Evolutionary conservation across 2,113 vertebrate species (phyloP), one percentile per base, ranked within the genome.

Genomic region (Indicator indicator): DNA sequence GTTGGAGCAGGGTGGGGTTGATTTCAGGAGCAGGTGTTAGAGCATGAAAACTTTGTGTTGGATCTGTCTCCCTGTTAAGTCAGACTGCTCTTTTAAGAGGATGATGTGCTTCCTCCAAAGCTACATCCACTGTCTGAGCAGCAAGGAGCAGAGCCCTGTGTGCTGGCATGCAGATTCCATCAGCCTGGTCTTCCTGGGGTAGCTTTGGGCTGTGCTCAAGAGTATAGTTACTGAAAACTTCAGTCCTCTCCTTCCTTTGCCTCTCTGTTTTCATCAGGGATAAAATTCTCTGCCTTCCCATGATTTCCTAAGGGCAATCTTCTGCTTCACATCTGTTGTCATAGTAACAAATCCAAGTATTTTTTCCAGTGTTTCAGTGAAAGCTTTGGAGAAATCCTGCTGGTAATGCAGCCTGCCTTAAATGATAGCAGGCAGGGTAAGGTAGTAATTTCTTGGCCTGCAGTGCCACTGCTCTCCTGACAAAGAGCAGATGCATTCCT

Each of bases 401-500:
- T 76, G 76, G 81, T 90, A 86, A 46, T 82, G 67, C 77, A 84
- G 40, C 77, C 86, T 89, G 77, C 83, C 46, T 72, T 72, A 40
- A 90, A 86, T 82, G 78, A 62, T 52, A 69, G 83, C 86, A 86
- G 67, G 6, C 65, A 83, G 76, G 9, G 27, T 75, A 73, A 81
- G 94, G 80, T 77, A 40, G 62, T 78, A 36, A 86, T 87, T 93
- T 74, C 46, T 58, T 59, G 55, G 40, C 67, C 67, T 90, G 64
- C 70, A 44, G 58, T 71, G 13, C 44, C 33, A 2, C 76, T 86
- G 68, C 71, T 44, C 73, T 88, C 68, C 56, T 77, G 83, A 73
- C 81, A 76, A 88, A 72, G 86, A 93, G 9, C 88, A 82, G 87
- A 65, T 79, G 88, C 88, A 81, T 94, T 94, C 88, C 89, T 90